Evolutionary conservation across 2,113 vertebrate genomes (phyloP).

Genomic region (Mirza zaza): DNA sequence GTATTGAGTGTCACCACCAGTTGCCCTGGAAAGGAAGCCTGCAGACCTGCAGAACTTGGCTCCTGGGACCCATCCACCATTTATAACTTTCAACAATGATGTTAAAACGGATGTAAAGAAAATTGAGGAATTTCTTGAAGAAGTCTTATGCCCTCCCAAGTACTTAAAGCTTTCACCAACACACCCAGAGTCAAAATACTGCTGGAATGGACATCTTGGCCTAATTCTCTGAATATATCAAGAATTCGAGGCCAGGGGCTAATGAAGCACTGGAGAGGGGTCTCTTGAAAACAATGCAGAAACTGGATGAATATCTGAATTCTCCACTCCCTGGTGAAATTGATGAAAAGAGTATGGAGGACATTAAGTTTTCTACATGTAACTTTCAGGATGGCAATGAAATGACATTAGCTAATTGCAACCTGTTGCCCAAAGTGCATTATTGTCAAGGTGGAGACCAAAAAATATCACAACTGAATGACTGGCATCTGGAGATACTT

Average conservation of each 20-base stretch:
- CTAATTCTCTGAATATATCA: too few relatives aligned
- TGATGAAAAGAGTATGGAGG: conserved; percentile 97
- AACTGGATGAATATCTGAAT: conserved; percentile 95
- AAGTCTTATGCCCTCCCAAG: too few relatives aligned
- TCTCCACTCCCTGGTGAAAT: conserved; percentile 96
- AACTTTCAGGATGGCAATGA: conserved; percentile 96
- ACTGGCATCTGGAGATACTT: conserved; percentile 96
- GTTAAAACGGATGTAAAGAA: too few relatives aligned
- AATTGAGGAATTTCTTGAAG: too few relatives aligned
- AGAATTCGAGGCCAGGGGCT: too few relatives aligned
- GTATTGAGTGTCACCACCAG: too few relatives aligned
- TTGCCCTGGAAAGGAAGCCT: conserved; percentile 89
- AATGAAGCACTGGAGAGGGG: conserved; percentile 92
- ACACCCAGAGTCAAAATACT: too few relatives aligned
- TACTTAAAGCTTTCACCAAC: too few relatives aligned
- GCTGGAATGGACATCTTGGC: too few relatives aligned
- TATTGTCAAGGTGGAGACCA: conserved; percentile 97
- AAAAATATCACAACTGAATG: conserved; percentile 97
- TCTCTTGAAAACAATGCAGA: conserved; percentile 96
- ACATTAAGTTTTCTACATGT: conserved; percentile 89
- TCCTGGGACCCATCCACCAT: conserved; percentile 97
- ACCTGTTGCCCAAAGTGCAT: conserved; percentile 98
- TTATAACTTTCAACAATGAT: conserved; percentile 92
- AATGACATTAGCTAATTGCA: conserved; percentile 98
- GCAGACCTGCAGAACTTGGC: conserved; percentile 98